These are phyloP conservation scores for Ceratitis capitata DNA, from an alignment of 1,140 invertebrate species.

Conservation along the genomic window DNA sequence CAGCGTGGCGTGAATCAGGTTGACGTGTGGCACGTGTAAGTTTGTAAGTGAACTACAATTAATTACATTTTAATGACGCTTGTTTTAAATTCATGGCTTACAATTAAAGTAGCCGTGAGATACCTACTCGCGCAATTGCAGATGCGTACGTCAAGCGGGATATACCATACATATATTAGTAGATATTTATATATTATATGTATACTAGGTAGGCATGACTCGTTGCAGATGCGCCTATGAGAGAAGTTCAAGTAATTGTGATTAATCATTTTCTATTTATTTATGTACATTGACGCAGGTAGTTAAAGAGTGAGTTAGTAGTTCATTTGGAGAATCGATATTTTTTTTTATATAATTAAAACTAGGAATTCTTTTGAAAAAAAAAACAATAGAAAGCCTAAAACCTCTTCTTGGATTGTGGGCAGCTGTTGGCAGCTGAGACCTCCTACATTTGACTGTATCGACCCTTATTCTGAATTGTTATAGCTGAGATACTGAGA, in stretches of 20 bases:
- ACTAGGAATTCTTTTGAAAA: too few relatives aligned
- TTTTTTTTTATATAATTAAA: too few relatives aligned
- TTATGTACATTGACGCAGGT: neutral
- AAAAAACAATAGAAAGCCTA: too few relatives aligned
- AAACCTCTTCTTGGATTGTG: too few relatives aligned
- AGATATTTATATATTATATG: too few relatives aligned
- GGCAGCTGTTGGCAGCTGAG: too few relatives aligned
- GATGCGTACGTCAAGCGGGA: neutral
- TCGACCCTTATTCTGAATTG: too few relatives aligned
- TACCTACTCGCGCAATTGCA: neutral
- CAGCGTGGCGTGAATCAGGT: neutral
- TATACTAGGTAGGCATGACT: neutral
- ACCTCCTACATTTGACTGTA: too few relatives aligned
- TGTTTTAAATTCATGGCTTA: slow-evolving; percentile 40
- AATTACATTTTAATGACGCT: slow-evolving; percentile 40
- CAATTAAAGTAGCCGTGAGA: slow-evolving; percentile 12
- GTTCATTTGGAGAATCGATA: neutral
- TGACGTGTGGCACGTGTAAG: slow-evolving; percentile 23
- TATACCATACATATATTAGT: too few relatives aligned
- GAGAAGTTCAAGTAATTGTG: neutral
- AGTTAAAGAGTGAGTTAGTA: neutral
- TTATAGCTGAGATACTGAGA: too few relatives aligned
- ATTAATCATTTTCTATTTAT: neutral
- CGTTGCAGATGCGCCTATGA: neutral
- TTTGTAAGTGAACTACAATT: slow-evolving; percentile 29